Conservation (phyloP, 2,797 vertebrate species). For the Eurystomus glaucurus region DNA sequence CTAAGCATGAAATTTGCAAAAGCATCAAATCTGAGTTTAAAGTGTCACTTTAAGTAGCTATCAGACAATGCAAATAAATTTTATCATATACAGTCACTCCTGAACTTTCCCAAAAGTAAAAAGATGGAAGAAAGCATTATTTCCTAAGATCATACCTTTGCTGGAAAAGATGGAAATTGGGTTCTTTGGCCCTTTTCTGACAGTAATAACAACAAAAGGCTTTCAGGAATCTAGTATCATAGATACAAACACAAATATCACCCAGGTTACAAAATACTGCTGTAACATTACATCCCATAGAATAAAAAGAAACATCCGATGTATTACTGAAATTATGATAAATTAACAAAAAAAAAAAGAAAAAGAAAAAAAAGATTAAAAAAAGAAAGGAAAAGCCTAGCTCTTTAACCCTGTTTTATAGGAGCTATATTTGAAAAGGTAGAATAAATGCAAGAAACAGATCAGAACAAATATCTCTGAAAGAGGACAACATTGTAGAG, state of each 20-base stretch:
- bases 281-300: background rate
- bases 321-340: background rate
- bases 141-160: background rate
- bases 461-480: conserved; percentile 36
- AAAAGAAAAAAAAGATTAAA: no score
- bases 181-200: background rate
- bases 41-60: background rate
- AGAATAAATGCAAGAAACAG: background rate
- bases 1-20: background rate
- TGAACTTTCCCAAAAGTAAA: background rate
- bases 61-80: background rate
- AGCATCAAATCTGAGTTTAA: background rate
- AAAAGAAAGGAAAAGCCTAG: rapidly evolving
- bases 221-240: background rate
- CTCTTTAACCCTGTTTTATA: background rate
- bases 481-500: conserved; percentile 47
- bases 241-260: background rate
- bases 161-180: background rate
- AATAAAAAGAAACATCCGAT: background rate
- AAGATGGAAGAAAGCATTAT: background rate
- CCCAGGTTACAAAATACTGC: background rate
- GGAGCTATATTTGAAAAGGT: background rate
- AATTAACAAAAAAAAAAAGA: background rate
- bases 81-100: background rate
- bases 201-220: background rate